These are phyloP conservation scores for Crotalus viridis DNA, from an alignment of 2,113 vertebrate species.

Conservation along the genomic window DNA sequence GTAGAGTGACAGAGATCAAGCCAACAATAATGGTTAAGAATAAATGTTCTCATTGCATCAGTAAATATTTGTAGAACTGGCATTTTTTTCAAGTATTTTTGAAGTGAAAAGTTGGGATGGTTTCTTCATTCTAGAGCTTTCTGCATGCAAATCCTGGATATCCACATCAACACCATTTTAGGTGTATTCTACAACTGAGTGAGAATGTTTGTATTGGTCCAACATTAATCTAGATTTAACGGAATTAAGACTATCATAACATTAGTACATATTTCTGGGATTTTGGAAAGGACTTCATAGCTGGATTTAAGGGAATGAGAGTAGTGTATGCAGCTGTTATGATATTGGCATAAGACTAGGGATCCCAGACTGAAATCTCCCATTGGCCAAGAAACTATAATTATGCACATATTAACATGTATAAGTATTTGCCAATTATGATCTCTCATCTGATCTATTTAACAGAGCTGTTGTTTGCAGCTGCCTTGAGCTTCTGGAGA, in stretches of 20 bases:
- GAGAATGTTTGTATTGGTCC: neutral
- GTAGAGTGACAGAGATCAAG: neutral
- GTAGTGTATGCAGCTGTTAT: neutral
- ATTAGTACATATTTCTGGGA: neutral
- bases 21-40: conserved; percentile 7
- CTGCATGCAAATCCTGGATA: neutral
- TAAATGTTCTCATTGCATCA: neutral
- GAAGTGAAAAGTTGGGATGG: neutral
- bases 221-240: neutral
- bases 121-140: neutral
- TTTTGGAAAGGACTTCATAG: neutral
- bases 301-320: neutral
- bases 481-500: neutral
- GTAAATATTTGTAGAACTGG: rapidly evolving
- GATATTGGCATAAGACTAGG: neutral
- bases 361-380: neutral
- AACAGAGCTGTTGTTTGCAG: neutral
- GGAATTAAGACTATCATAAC: neutral
- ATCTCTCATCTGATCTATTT: neutral
- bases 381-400: neutral
- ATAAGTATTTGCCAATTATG: neutral
- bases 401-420: neutral
- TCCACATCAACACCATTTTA: neutral
- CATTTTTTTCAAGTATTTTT: conserved; percentile 10
- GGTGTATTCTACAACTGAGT: neutral